These are phyloP conservation scores for Morone chrysops DNA, from an alignment of 2,113 vertebrate genomes.

Conservation along the genomic window DNA sequence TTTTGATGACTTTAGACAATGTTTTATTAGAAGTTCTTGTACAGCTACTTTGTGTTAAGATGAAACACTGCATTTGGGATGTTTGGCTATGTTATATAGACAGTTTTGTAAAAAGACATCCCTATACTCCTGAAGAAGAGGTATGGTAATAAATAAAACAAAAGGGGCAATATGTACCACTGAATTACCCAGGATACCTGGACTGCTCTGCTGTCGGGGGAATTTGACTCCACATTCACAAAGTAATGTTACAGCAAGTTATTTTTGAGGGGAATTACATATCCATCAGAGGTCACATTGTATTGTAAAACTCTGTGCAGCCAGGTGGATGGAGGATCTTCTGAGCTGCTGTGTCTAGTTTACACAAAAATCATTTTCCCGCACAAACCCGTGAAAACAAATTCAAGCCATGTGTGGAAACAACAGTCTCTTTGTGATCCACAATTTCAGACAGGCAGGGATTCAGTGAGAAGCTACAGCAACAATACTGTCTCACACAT, in stretches of 20 bases:
- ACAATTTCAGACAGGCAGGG: not conserved
- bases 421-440: not conserved
- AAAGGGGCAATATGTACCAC: too few relatives aligned
- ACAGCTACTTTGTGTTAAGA: not conserved
- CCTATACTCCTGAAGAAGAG: not conserved
- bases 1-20: not conserved
- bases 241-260: not conserved
- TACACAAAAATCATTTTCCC: not conserved
- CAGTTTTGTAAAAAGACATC: not conserved
- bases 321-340: not conserved
- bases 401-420: not conserved
- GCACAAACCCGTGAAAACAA: conserved; percentile 10
- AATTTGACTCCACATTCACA: too few relatives aligned
- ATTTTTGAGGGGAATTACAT: not conserved
- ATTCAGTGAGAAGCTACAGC: not conserved
- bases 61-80: not conserved
- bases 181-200: too few relatives aligned
- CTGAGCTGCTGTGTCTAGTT: not conserved
- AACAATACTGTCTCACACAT: too few relatives aligned
- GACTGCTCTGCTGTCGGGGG: too few relatives aligned
- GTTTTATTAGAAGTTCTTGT: not conserved
- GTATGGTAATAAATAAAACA: too few relatives aligned
- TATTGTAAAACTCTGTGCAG: not conserved
- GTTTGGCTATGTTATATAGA: not conserved
- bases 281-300: not conserved